Conservation (phyloP, 2,888 invertebrate species). For the Crematogaster levior region DNA sequence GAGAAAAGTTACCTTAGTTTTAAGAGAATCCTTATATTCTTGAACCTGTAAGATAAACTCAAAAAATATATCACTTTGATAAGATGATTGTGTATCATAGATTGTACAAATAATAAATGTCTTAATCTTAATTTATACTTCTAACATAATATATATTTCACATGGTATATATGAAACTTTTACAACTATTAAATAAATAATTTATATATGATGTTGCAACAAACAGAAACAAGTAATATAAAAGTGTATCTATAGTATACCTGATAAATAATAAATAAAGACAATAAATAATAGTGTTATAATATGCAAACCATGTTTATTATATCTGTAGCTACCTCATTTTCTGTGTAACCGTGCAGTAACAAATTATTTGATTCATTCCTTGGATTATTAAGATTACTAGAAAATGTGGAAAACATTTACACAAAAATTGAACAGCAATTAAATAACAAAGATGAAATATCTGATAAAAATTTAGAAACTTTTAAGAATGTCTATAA, state of each 20-base stretch:
- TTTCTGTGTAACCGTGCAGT: conserved; percentile 4
- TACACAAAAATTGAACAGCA: neutral
- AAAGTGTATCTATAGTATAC: neutral
- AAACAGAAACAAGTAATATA: neutral
- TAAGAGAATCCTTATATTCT: conserved; percentile 95
- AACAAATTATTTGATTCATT: conserved; percentile 23
- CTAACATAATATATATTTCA: neutral
- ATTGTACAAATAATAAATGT: neutral
- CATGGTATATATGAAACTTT: neutral
- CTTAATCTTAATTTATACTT: neutral
- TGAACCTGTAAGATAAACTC: conserved; percentile 90
- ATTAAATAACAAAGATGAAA: neutral
- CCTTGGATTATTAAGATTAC: conserved; percentile 1
- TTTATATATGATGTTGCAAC: neutral
- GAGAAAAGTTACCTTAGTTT: conserved; percentile 88
- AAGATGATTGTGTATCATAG: conserved; percentile 6
- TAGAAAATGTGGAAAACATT: conserved; percentile 38
- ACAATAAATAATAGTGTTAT: neutral
- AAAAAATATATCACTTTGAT: conserved; percentile 54
- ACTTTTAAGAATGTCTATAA: conserved; percentile 6
- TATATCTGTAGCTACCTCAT: conserved; percentile 10
- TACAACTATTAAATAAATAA: neutral
- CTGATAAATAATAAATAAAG: neutral
- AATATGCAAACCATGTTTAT: neutral
- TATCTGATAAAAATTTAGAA: neutral